Evolutionary conservation across 1,140 invertebrate genomes (phyloP).

Genomic region (Aradophagus sp.): DNA sequence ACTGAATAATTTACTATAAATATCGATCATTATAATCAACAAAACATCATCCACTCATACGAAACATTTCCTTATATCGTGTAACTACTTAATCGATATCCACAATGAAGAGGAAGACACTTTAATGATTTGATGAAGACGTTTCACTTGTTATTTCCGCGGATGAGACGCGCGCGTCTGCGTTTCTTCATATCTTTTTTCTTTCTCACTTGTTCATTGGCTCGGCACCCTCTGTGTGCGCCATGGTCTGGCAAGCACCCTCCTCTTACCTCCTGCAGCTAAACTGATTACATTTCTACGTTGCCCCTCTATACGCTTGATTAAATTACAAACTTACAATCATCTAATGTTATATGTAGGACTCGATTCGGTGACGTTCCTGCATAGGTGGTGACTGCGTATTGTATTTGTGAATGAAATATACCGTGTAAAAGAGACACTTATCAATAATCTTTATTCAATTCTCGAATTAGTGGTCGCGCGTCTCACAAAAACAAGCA

Average conservation of each 20-base stretch:
- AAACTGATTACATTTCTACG: conserved; percentile 65
- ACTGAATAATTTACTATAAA: no score
- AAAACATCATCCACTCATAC: no score
- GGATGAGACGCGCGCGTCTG: conserved; percentile 36
- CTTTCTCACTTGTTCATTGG: conserved; percentile 49
- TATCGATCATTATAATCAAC: no score
- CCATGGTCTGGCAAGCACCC: conserved; percentile 59
- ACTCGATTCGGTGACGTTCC: conserved; percentile 33
- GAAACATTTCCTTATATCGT: no score
- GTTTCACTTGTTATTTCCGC: conserved; percentile 36
- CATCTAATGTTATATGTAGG: conserved; percentile 65
- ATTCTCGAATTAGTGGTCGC: no score
- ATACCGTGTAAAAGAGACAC: conserved; percentile 31
- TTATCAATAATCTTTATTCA: conserved; percentile 48
- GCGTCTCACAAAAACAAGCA: no score
- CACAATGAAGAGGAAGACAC: no score
- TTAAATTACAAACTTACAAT: conserved; percentile 68
- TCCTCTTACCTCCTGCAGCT: conserved; percentile 62
- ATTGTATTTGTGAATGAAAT: conserved; percentile 40
- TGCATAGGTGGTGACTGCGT: conserved; percentile 27
- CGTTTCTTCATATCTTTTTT: conserved; percentile 51
- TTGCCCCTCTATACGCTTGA: conserved; percentile 63
- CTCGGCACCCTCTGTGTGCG: conserved; percentile 42
- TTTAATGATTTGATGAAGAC: conserved; percentile 36
- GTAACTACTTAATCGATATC: no score